phyloP scores from a whole-genome alignment of 2,888 invertebrate genomes.

The Bembecia ichneumoniformis region DNA sequence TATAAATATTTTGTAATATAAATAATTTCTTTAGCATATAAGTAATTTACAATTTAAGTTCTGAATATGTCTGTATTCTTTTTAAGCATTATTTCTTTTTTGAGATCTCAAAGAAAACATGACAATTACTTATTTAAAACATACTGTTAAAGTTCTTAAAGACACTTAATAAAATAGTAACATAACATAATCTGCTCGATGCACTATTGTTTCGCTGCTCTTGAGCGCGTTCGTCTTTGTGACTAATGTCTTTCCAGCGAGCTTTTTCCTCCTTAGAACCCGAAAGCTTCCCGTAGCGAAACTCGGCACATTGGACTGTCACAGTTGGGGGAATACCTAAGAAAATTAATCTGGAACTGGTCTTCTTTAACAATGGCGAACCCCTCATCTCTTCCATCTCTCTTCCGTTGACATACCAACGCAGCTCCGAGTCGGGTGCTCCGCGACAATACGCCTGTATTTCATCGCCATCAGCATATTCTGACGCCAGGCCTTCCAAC shows the following conservation, averaged over 20 bases:
- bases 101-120: no score
- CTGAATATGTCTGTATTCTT: no score
- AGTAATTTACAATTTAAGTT: no score
- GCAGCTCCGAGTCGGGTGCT: constrained; percentile 39
- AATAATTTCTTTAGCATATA: no score
- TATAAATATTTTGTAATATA: no score
- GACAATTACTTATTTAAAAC: no score
- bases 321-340: constrained; percentile 61
- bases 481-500: constrained; percentile 44
- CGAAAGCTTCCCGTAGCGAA: constrained; percentile 55
- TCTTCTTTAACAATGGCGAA: constrained; percentile 29
- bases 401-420: constrained; percentile 55
- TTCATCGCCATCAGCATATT: constrained; percentile 45
- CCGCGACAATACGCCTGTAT: constrained; percentile 52
- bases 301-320: constrained; percentile 64
- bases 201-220: constrained; percentile 22
- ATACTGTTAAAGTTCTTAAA: not conserved
- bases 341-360: constrained; percentile 37
- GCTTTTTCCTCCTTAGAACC: constrained; percentile 46
- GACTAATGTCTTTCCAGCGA: constrained; percentile 29
- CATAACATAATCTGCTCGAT: not conserved
- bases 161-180: not conserved
- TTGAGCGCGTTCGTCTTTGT: constrained; percentile 23
- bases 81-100: no score
- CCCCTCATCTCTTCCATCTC: constrained; percentile 41